These are phyloP conservation scores for Saxidomus purpurata DNA, from an alignment of 1,140 invertebrate genomes.

Conservation along the genomic window DNA sequence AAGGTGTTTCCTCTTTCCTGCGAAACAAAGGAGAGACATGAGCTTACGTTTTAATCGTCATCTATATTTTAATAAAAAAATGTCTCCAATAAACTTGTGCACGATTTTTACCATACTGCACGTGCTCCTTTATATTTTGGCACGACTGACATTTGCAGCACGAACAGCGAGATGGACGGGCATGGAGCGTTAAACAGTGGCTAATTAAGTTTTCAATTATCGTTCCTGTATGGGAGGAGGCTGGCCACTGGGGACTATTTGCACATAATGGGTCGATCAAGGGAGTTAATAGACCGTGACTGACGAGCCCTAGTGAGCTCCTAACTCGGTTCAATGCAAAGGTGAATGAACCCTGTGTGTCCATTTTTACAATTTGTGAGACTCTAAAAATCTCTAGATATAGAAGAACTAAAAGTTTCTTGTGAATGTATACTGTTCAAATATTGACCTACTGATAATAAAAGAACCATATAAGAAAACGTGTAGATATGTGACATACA, in stretches of 20 bases:
- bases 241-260: background rate
- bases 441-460: background rate
- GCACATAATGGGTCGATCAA: background rate
- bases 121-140: background rate
- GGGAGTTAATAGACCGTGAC: background rate
- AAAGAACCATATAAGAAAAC: background rate
- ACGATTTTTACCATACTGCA: background rate
- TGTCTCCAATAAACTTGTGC: background rate
- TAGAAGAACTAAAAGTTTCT: background rate
- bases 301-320: background rate
- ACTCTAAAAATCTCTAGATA: too few relatives aligned
- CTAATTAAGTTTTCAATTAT: slow-evolving; percentile 31
- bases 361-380: too few relatives aligned
- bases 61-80: too few relatives aligned
- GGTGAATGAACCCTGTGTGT: too few relatives aligned
- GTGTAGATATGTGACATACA: background rate
- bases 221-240: background rate
- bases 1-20: background rate
- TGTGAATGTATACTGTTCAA: background rate
- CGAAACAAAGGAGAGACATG: background rate
- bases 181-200: background rate
- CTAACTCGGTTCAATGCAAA: too few relatives aligned
- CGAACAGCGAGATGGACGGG: background rate
- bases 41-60: too few relatives aligned
- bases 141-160: background rate